Percentiles rank a stretch among this genome's conserved stretches.
phyloP scores from a whole-genome alignment of 2,888 invertebrate genomes.

The Brenthis daphne region DNA sequence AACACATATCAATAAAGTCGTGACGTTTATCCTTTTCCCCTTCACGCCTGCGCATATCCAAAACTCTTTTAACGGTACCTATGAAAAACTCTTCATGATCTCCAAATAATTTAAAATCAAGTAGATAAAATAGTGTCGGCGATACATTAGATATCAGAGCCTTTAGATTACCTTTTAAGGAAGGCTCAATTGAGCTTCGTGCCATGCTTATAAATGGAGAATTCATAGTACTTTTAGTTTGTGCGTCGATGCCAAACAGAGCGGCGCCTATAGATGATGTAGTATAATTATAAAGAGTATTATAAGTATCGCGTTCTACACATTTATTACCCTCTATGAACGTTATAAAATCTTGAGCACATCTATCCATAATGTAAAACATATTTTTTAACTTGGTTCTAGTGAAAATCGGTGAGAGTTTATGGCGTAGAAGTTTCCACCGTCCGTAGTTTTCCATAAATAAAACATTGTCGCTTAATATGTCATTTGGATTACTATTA shows the following conservation, averaged over 20 bases:
- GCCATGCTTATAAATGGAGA: conserved; percentile 57
- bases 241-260: conserved; percentile 63
- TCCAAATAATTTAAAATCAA: conserved; percentile 40
- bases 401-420: conserved; percentile 63
- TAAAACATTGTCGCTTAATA: conserved; percentile 54
- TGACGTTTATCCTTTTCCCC: conserved; percentile 32
- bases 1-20: conserved; percentile 46
- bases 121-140: conserved; percentile 39
- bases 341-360: conserved; percentile 57
- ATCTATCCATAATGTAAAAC: conserved; percentile 62
- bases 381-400: conserved; percentile 63
- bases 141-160: conserved; percentile 45
- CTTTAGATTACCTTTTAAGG: conserved; percentile 45
- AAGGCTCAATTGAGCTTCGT: conserved; percentile 43
- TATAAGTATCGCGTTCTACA: conserved; percentile 44
- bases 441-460: conserved; percentile 53
- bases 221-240: conserved; percentile 56
- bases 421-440: conserved; percentile 67
- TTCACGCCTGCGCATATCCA: conserved; percentile 35
- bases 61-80: conserved; percentile 40
- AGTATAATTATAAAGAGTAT: conserved; percentile 50
- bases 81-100: conserved; percentile 44
- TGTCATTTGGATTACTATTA: conserved; percentile 47
- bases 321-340: conserved; percentile 47
- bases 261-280: conserved; percentile 58